Evolutionary conservation across 2,888 invertebrate genomes (phyloP).

Genomic region (Sthenelais limicola): DNA sequence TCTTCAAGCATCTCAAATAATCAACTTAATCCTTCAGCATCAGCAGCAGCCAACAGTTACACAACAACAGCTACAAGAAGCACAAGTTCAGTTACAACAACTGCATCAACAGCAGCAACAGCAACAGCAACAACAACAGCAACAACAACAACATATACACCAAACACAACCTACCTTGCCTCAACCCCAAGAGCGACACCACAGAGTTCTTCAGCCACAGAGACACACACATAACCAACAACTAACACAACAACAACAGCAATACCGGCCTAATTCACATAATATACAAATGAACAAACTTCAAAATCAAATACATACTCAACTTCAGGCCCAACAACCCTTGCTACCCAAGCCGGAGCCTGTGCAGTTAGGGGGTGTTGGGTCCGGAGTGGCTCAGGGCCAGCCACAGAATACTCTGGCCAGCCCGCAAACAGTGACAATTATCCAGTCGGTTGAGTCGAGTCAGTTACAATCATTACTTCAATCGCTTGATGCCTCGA

Average conservation of each 20-base stretch:
- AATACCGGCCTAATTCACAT: conserved; percentile 12
- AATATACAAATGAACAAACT: conserved; percentile 7
- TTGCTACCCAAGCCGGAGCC: background rate
- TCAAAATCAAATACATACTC: conserved; percentile 3
- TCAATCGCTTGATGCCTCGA: background rate
- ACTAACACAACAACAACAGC: conserved; percentile 1
- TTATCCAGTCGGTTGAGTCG: conserved; percentile 12
- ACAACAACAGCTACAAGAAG: conserved; percentile 15
- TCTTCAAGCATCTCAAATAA: too few relatives aligned
- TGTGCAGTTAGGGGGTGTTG: background rate
- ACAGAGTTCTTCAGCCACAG: background rate
- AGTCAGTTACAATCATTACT: conserved; percentile 30
- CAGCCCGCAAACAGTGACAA: conserved; percentile 14
- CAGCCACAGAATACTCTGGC: background rate
- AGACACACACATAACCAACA: conserved; percentile 8
- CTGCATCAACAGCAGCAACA: conserved; percentile 42
- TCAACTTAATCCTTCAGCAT: too few relatives aligned
- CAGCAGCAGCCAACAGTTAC: conserved; percentile 32
- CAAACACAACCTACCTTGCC: background rate
- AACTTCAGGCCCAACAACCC: background rate
- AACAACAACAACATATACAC: conserved; percentile 10
- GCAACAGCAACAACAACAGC: conserved; percentile 43
- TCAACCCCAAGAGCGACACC: background rate
- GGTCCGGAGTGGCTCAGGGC: background rate
- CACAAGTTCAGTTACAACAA: conserved; percentile 18